These are phyloP conservation scores for Poeciliopsis paucimaculata DNA, from an alignment of 2,797 vertebrate species.

Conservation along the genomic window DNA sequence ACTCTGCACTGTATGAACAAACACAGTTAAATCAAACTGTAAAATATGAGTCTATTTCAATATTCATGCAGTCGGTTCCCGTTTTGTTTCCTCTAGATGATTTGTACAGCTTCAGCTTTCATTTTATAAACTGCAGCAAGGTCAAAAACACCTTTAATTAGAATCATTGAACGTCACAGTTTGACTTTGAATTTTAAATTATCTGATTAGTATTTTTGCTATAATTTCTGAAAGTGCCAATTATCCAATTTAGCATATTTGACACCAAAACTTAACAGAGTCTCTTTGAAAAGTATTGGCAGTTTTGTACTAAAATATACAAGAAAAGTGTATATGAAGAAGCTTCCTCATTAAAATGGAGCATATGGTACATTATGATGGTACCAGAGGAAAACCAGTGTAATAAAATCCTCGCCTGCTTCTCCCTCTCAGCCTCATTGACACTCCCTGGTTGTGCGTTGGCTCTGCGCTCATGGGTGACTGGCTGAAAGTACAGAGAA, in stretches of 20 bases:
- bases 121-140: background rate
- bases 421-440: constrained; percentile 41
- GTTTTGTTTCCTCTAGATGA: too few relatives aligned
- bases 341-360: background rate
- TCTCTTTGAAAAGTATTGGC: background rate
- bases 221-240: background rate
- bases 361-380: constrained; percentile 2
- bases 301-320: too few relatives aligned
- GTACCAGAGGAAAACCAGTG: background rate
- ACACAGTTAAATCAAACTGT: background rate
- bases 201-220: background rate
- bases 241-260: background rate
- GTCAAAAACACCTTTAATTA: background rate
- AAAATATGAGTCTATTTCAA: background rate
- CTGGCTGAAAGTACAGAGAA: constrained; percentile 28
- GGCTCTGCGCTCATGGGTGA: constrained; percentile 7
- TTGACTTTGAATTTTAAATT: background rate
- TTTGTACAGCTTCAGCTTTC: background rate
- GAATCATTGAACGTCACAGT: background rate
- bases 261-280: background rate
- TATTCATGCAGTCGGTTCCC: background rate
- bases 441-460: constrained; percentile 31
- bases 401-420: constrained; percentile 9
- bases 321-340: too few relatives aligned
- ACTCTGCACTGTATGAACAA: background rate